Evolutionary conservation across 2,888 invertebrate species (phyloP), one percentile per base, ranked within the genome.

Genomic region (Herminia tarsipennalis): DNA sequence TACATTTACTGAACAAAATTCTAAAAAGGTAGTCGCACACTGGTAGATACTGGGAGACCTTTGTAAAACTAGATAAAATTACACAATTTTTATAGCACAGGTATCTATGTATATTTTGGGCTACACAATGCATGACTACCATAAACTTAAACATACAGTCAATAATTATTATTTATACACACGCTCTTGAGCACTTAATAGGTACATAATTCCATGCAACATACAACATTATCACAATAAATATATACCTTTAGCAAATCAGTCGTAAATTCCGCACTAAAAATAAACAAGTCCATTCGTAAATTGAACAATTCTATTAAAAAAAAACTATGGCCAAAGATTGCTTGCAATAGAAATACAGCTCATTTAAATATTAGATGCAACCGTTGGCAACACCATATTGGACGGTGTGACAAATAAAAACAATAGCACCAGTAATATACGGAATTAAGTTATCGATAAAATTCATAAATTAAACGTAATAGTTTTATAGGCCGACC

Each of bases 1-100:
- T 36, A 36, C 12, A 37, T 28, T 28, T 40, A 41, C 45, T 43
- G 18, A 53, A 42, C 37, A 43, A 36, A 41, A 43, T 54, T 51
- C 37, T 54, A 45, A 30, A 37, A 36, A 39, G 2, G 2, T 14
- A 29, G 45, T 35, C 24, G 17, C 22, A 21, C 35, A 13, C 10
- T 35, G 22, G 5, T 14, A 14, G 2, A 16, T 5, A 5, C 6
- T 10, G 24, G 4, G 13, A 6, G 8, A 27, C 6, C 6, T 28
- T 12, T 8, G 12, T 1, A 9, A 16, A 8, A 13, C 8, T 0
- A 6, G 12, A 12, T 1, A 17, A 10, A 8, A 18, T 9, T 6
- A 20, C 1, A 17, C 17, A 8, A 17, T 10, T 20, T 2, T 2
- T 4, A 2, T 8, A 14, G 2, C 30, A 6, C 6, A 6, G 4